Base-by-base conservation (phyloP, 64 coral and sea anemone genomes). In the Montipora sp. region DNA sequence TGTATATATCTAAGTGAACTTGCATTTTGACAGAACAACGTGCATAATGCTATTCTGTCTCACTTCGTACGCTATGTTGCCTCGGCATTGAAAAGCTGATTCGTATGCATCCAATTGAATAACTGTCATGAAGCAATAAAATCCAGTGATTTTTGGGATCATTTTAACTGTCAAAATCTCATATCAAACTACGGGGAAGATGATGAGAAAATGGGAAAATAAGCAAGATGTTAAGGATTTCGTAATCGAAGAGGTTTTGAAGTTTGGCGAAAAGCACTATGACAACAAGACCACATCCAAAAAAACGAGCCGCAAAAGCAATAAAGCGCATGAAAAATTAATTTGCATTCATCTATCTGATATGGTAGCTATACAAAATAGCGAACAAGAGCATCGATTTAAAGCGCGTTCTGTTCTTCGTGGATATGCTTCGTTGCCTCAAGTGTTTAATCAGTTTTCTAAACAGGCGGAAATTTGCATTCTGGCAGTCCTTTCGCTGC, bases 401-500 rank as follows among this genome's bases (percentile, higher is more conserved):
- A 85, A 27, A 85, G 66, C 61, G 61, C 45, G 47, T 61, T 49
- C 16, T 85, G 27, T 70, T 45, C 47, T 49, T 21, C 65, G 19
- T 71, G 65, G 36, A 47, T 85, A 85, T 59, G 82, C 82, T 70
- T 85, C 61, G 46, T 44, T 85, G 82, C 63, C 50, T 50, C 45
- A 85, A 85, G 4, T 85, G 65, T 85, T 85, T 85, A 70, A 43
- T 50, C 45, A 85, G 82, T 85, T 85, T 68, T 85, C 46, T 51
- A 71, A 71, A 70, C 19, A 16, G 43, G 47, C 19, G 47, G 10
- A 47, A 51, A 85, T 85, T 85, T 85, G 82, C 82, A 85, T 85
- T 71, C 71, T 8, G n/a, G 47, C 9, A 46, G 45, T 19, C 43
- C 60, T 23, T 85, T 85, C 21, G 59, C 19, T 50, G 59, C 19